phyloP scores from a whole-genome alignment of 2,888 invertebrate species.

The Tanypteryx hageni region DNA sequence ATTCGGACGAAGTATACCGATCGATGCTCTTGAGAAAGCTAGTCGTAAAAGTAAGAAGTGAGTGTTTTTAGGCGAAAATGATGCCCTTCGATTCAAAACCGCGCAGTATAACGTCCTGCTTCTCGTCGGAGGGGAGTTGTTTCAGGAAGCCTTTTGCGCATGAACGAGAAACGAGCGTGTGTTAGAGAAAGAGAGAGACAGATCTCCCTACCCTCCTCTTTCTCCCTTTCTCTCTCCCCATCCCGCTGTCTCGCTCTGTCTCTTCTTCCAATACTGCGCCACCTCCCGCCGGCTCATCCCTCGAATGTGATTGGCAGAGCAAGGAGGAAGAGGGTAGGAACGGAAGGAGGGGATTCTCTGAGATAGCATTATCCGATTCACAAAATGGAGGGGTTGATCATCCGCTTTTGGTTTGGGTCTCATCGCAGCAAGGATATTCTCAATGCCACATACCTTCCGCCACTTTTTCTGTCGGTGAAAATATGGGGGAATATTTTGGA shows the following conservation, averaged over 20 bases:
- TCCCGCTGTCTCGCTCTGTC: neutral
- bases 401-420: neutral
- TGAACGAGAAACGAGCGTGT: neutral
- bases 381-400: neutral
- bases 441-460: too few relatives aligned
- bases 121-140: neutral
- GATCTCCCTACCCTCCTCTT: too few relatives aligned
- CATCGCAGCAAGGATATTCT: neutral
- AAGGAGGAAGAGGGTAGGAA: neutral
- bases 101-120: too few relatives aligned
- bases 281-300: conserved; percentile 3
- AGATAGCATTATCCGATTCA: conserved; percentile 16
- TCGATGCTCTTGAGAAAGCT: neutral
- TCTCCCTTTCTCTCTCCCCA: too few relatives aligned
- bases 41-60: neutral
- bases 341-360: conserved; percentile 10
- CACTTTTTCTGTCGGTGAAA: too few relatives aligned
- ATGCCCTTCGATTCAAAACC: neutral
- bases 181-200: neutral
- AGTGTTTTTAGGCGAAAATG: neutral
- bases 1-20: neutral
- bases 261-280: neutral
- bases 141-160: neutral
- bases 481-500: too few relatives aligned
- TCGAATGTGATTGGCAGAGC: neutral